phyloP scores from a whole-genome alignment of 1,140 invertebrate genomes.

The Hyles euphorbiae region DNA sequence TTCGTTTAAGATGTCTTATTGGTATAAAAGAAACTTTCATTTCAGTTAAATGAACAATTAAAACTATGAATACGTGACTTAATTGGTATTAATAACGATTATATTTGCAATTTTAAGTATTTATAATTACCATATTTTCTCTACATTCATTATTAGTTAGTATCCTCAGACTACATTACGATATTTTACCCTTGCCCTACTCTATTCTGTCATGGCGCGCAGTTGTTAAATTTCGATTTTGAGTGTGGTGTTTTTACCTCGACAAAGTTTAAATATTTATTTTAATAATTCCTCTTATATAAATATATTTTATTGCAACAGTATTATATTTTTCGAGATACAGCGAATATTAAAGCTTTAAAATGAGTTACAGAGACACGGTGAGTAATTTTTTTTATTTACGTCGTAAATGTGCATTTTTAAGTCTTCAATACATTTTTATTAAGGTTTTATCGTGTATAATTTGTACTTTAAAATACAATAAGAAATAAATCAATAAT shows the following conservation, averaged over 20 bases:
- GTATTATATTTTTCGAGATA: not conserved
- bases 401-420: not conserved
- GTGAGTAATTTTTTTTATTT: conserved; percentile 38
- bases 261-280: not conserved
- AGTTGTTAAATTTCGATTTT: conserved; percentile 19
- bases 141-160: too few species aligned
- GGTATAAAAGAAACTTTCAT: too few species aligned
- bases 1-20: too few species aligned
- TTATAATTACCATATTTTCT: too few species aligned
- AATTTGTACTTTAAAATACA: not conserved
- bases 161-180: too few species aligned
- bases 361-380: conserved; percentile 66
- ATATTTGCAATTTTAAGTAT: too few species aligned
- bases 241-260: not conserved
- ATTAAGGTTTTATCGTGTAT: conserved; percentile 3
- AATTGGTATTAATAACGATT: too few species aligned
- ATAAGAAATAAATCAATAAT: conserved; percentile 8
- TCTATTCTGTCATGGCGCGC: conserved; percentile 11
- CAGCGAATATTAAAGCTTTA: conserved; percentile 17
- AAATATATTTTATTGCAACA: not conserved
- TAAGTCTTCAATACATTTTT: not conserved
- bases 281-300: not conserved
- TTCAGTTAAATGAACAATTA: too few species aligned
- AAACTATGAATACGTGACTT: too few species aligned
- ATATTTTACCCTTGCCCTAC: not conserved